phyloP scores from a whole-genome alignment of 2,113 vertebrate genomes.

The Lathamus discolor region DNA sequence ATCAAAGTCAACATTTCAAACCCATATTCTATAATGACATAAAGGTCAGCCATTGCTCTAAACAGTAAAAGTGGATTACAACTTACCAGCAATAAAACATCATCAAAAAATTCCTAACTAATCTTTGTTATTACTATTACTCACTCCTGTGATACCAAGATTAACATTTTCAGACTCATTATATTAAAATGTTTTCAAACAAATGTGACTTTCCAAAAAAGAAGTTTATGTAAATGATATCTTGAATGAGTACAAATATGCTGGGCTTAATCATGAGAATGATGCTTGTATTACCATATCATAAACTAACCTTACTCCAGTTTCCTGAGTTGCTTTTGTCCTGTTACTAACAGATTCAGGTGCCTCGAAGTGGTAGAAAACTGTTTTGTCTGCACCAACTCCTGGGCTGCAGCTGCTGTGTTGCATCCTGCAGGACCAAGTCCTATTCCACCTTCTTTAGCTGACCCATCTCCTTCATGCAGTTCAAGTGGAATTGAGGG shows the following conservation, averaged over 20 bases:
- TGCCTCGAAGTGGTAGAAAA: not conserved
- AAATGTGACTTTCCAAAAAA: not conserved
- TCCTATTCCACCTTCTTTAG: not conserved
- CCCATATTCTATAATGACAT: not conserved
- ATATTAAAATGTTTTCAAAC: not conserved
- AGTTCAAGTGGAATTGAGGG: not conserved
- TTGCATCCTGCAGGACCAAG: not conserved
- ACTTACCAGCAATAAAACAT: not conserved
- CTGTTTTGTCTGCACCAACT: not conserved
- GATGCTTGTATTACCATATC: not conserved
- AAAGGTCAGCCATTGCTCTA: not conserved
- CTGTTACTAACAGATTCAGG: not conserved
- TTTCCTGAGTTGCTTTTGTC: not conserved
- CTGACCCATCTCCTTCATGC: not conserved
- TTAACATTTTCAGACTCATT: not conserved
- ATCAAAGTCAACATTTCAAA: not conserved
- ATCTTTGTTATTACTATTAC: not conserved
- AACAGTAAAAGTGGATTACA: not conserved
- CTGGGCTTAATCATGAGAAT: not conserved
- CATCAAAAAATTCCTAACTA: not conserved
- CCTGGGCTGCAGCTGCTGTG: not conserved
- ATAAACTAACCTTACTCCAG: not conserved
- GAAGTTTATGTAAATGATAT: not conserved
- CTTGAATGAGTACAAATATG: not conserved
- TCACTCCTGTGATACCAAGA: not conserved